These are phyloP conservation scores for Phaethornis superciliosus DNA, from an alignment of 2,113 vertebrate species.

Conservation along the genomic window DNA sequence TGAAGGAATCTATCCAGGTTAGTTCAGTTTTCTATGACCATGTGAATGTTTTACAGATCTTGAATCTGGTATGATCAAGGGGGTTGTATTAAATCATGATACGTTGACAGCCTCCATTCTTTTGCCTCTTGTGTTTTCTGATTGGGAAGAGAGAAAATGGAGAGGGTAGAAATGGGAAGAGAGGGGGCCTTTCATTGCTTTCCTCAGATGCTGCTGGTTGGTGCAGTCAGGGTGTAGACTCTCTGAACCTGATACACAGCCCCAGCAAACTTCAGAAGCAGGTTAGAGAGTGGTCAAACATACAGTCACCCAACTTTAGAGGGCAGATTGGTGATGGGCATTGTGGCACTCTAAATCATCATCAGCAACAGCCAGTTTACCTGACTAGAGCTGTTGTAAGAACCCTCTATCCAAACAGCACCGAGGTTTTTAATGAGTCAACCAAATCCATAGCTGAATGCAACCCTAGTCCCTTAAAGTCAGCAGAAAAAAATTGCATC, in stretches of 20 bases:
- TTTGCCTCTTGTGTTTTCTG: background rate
- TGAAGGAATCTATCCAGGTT: background rate
- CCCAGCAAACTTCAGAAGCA: background rate
- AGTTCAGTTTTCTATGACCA: background rate
- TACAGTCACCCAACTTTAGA: background rate
- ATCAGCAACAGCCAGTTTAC: background rate
- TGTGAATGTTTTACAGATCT: background rate
- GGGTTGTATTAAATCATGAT: background rate
- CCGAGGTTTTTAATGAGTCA: background rate
- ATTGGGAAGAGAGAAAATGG: background rate
- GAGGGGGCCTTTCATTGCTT: background rate
- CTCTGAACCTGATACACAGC: background rate
- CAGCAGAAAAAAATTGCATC: background rate
- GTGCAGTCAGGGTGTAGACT: background rate
- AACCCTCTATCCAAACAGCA: background rate
- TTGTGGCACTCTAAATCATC: background rate
- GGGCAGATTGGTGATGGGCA: background rate
- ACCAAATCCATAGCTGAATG: background rate
- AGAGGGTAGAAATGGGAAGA: background rate
- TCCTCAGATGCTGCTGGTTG: background rate
- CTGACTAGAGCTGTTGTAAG: background rate
- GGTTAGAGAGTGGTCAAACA: background rate
- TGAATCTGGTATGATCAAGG: background rate
- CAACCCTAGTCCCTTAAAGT: background rate
- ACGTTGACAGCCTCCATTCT: background rate